phyloP scores from a whole-genome alignment of 2,888 invertebrate species.

The Plemyria rubiginata region DNA sequence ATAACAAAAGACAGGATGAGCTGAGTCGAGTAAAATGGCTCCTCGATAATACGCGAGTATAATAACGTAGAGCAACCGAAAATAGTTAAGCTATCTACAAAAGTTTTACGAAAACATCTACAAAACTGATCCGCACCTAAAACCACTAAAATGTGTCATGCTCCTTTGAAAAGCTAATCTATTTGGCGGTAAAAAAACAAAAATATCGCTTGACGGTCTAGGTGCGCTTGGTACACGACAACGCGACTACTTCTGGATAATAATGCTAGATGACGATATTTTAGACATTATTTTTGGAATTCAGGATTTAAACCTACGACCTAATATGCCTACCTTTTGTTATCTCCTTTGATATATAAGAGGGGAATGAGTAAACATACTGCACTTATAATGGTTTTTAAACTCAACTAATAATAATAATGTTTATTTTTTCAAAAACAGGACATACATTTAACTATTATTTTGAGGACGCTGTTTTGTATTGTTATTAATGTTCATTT shows the following conservation, averaged over 20 bases:
- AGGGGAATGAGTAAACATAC: too few relatives aligned
- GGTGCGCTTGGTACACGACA: conserved; percentile 42
- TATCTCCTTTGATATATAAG: too few relatives aligned
- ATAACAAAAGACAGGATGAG: conserved; percentile 16
- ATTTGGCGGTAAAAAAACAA: conserved; percentile 26
- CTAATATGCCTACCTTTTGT: too few relatives aligned
- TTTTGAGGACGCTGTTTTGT: too few relatives aligned
- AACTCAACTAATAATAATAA: too few relatives aligned
- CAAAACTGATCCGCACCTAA: conserved; percentile 36
- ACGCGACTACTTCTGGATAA: conserved; percentile 13
- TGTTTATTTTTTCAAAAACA: too few relatives aligned
- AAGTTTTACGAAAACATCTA: conserved; percentile 17
- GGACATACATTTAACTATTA: too few relatives aligned
- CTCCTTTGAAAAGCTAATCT: conserved; percentile 30
- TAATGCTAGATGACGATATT: too few relatives aligned
- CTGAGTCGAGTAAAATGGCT: conserved; percentile 11
- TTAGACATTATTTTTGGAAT: too few relatives aligned
- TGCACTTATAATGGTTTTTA: too few relatives aligned
- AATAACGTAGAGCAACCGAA: conserved; percentile 11
- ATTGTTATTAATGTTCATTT: too few relatives aligned
- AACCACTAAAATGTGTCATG: conserved; percentile 37
- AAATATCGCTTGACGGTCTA: conserved; percentile 18
- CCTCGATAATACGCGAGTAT: conserved; percentile 13
- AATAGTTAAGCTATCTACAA: conserved; percentile 16
- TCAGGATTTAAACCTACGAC: too few relatives aligned